Conservation (phyloP, 1,140 invertebrate species). For the Teleopsis dalmanni region DNA sequence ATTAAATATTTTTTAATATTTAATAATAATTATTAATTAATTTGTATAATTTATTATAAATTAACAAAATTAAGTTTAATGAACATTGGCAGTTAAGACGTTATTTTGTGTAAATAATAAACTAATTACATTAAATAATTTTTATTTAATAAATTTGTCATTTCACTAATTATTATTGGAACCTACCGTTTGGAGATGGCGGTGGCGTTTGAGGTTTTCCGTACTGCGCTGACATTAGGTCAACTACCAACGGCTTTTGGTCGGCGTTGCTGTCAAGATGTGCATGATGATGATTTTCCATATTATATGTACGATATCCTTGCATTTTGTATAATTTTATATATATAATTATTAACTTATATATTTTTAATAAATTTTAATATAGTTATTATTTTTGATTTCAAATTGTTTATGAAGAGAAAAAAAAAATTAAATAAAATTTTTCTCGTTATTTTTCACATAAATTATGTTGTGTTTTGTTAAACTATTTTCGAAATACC, state of each 20-base stretch:
- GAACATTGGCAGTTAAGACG: background rate
- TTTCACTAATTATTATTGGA: background rate
- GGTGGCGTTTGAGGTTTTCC: conserved; percentile 41
- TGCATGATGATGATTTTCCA: conserved; percentile 29
- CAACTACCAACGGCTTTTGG: conserved; percentile 40
- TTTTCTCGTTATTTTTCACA: background rate
- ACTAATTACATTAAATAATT: background rate
- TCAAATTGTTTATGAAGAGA: background rate
- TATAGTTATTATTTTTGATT: background rate
- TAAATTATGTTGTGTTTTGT: conserved; percentile 2
- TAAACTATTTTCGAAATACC: background rate
- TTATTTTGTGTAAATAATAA: no score
- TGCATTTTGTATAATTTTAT: conserved; percentile 25
- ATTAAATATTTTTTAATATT: no score
- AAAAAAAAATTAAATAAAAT: background rate
- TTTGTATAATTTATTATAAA: no score
- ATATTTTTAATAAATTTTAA: background rate
- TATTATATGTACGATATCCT: conserved; percentile 40
- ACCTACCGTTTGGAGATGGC: conserved; percentile 42
- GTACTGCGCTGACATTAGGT: conserved; percentile 37
- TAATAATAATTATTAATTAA: no score
- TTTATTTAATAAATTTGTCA: background rate
- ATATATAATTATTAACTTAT: background rate
- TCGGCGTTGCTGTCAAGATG: conserved; percentile 29
- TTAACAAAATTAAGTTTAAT: no score